A percentile compares a stretch with the other conserved stretches of the same genome.
phyloP scores from a whole-genome alignment of 2,113 vertebrate genomes.

The Ranitomeya variabilis region DNA sequence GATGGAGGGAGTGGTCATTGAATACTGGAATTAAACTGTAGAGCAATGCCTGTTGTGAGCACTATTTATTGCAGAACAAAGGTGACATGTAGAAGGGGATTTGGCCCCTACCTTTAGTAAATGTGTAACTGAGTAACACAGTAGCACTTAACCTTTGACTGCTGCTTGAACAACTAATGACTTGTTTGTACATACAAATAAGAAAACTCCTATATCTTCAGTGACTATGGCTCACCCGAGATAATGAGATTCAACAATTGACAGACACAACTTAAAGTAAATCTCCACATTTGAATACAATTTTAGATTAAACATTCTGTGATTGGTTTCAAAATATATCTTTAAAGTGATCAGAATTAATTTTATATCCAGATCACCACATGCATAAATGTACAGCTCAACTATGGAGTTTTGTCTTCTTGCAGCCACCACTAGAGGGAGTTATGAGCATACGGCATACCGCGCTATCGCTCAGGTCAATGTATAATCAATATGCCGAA shows the following conservation, averaged over 20 bases:
- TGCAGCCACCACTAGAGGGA: neutral
- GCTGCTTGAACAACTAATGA: conserved; percentile 33
- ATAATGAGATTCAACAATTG: too few relatives aligned
- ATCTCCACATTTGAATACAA: too few relatives aligned
- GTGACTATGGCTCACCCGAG: neutral
- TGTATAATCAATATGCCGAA: too few relatives aligned
- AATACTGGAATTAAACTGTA: neutral
- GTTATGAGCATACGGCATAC: neutral
- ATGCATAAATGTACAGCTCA: neutral
- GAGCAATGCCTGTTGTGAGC: neutral
- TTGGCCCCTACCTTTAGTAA: conserved; percentile 11
- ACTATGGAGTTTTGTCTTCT: neutral
- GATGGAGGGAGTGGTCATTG: conserved; percentile 10
- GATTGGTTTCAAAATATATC: too few relatives aligned
- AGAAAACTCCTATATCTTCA: neutral
- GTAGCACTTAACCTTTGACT: conserved; percentile 44
- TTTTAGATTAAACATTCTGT: too few relatives aligned
- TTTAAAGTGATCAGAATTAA: too few relatives aligned
- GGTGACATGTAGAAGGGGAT: conserved; percentile 36
- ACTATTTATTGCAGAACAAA: conserved; percentile 49
- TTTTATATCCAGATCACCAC: neutral
- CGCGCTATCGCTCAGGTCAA: neutral
- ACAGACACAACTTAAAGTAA: too few relatives aligned
- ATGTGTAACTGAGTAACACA: conserved; percentile 44
- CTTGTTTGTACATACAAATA: conserved; percentile 32